Percentiles rank a stretch among this genome's conserved stretches.
phyloP scores from a whole-genome alignment of 2,113 vertebrate species.

The Ploceus nigricollis region DNA sequence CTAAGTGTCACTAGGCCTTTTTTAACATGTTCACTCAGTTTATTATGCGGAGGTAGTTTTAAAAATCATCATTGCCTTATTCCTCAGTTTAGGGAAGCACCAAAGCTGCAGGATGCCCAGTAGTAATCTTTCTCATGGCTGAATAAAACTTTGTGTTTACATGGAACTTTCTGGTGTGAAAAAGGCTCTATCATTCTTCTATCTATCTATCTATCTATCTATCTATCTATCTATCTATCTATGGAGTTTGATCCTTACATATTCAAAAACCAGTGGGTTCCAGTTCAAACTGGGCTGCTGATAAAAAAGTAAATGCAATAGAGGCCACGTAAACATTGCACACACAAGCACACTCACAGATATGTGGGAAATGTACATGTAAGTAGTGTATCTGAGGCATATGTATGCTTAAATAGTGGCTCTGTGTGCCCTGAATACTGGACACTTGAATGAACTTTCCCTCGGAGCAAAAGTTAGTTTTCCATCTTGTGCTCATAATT shows the following conservation, averaged over 20 bases:
- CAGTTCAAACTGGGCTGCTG: not conserved
- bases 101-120: not conserved
- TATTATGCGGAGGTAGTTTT: not conserved
- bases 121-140: not conserved
- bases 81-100: not conserved
- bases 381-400: not conserved
- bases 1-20: not conserved
- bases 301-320: not conserved
- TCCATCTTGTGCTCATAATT: not conserved
- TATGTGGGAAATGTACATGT: not conserved
- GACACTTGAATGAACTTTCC: conserved; percentile 24
- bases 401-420: not conserved
- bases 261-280: not conserved
- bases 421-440: not conserved
- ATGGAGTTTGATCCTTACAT: not conserved
- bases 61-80: not conserved
- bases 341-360: not conserved
- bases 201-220: not conserved
- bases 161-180: not conserved
- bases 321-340: not conserved
- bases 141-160: not conserved
- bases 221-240: not conserved
- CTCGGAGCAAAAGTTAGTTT: not conserved
- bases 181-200: not conserved
- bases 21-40: not conserved